Percentiles rank a stretch among this genome's conserved stretches.
Evolutionary conservation across 2,797 vertebrate species (phyloP).

Genomic region (Mormyrus proboscirostris): DNA sequence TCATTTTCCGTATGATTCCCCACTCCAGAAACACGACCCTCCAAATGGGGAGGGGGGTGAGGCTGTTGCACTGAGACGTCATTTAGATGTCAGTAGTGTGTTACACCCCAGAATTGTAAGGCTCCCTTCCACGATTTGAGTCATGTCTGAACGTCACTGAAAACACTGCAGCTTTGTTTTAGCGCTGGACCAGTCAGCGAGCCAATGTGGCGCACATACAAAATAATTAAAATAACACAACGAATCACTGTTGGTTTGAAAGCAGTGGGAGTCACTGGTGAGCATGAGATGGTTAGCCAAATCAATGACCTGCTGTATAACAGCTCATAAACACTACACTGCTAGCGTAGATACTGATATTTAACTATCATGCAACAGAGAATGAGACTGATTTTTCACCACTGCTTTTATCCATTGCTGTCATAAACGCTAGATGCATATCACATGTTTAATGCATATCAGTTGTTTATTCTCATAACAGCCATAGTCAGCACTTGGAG

Average conservation of each 20-base stretch:
- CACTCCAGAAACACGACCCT: constrained; percentile 7
- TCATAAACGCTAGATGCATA: background rate
- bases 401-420: background rate
- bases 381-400: background rate
- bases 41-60: background rate
- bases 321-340: background rate
- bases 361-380: background rate
- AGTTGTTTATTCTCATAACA: background rate
- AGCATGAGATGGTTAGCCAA: background rate
- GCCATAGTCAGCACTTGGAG: background rate
- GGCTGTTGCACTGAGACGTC: background rate
- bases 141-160: constrained; percentile 23
- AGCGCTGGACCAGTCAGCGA: background rate
- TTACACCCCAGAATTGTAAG: constrained; percentile 4
- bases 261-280: background rate
- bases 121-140: constrained; percentile 14
- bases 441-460: background rate
- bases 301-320: background rate
- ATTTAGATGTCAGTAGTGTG: constrained; percentile 17
- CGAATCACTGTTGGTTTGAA: constrained; percentile 2
- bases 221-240: constrained; percentile 27
- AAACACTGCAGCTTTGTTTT: constrained; percentile 20
- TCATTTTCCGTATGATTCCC: background rate
- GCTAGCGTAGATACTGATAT: background rate
- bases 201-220: constrained; percentile 25